Evolutionary conservation across 2,113 vertebrate genomes (phyloP), one percentile per base, ranked within the genome.

Genomic region (Paramisgurnus dabryanus): DNA sequence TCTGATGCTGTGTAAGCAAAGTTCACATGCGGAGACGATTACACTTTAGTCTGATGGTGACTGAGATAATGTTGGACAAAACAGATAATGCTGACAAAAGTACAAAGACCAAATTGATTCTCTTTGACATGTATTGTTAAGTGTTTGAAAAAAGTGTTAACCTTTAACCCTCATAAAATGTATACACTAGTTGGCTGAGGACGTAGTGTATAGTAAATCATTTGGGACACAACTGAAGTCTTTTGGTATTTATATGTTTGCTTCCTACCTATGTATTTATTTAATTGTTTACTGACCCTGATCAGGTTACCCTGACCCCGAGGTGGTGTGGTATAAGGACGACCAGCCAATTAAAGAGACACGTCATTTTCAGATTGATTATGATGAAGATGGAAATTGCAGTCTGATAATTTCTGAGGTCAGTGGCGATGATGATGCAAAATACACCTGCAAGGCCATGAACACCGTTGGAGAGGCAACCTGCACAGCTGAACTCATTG

Each of bases 291-390:
- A 47, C 40, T 9, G 27, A 34, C 27, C 27, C 27, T 34, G 27
- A 7, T 2, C 80, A 99, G 98, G 98, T 74, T 97, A 94, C 76
- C 98, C 98, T 0, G 98, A 99, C 84, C 98, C 98, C 0, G 98
- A 99, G 91, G 97, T 98, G 60, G 96, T 98, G 79, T 99, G 98
- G 98, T 99, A 95, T 91, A 99, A 98, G 90, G 97, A 99, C 0
- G 96, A 98, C 0, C 96, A 97, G 79, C 96, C 97, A 0, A 98
- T 99, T 90, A 96, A 98, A 87, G 98, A 99, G 91, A 98, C 97
- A 0, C 94, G 96, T 22, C 98, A 99, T 89, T 98, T 98, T 91
- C 98, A 99, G 93, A 98, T 99, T 60, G 97, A 99, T 91, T 99
- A 99, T 11, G 97, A 99, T 0, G 98, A 99, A 66, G 96, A 99